These are phyloP conservation scores for Triops longicaudatus DNA, from an alignment of 1,140 invertebrate species.

Conservation along the genomic window DNA sequence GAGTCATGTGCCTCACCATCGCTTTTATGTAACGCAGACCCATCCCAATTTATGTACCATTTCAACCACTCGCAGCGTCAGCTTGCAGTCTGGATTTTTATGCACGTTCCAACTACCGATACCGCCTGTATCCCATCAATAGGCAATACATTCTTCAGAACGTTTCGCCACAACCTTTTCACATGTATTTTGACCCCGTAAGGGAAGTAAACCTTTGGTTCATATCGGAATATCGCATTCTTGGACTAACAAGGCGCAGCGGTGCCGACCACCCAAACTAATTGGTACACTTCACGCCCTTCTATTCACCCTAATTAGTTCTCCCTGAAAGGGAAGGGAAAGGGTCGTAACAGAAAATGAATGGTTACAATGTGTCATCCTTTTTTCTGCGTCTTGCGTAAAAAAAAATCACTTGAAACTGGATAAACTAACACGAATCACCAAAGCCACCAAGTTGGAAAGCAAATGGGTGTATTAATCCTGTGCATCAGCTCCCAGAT, in stretches of 20 bases:
- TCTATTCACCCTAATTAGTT: background rate
- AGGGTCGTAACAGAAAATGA: background rate
- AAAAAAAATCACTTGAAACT: background rate
- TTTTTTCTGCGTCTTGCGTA: background rate
- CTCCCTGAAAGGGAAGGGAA: background rate
- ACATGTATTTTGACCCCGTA: background rate
- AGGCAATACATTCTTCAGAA: background rate
- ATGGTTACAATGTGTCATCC: background rate
- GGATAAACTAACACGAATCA: background rate
- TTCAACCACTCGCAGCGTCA: background rate
- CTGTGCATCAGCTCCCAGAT: background rate
- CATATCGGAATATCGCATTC: background rate
- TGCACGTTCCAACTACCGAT: background rate
- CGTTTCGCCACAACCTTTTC: background rate
- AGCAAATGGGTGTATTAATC: too few species aligned
- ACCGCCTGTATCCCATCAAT: background rate
- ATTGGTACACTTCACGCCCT: slow-evolving; percentile 6
- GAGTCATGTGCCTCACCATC: background rate
- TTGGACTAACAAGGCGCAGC: slow-evolving; percentile 6
- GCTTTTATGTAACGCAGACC: background rate
- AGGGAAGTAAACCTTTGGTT: background rate
- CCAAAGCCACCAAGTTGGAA: background rate
- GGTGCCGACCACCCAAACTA: background rate
- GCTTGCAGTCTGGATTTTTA: background rate
- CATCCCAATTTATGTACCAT: background rate